Percentiles rank a stretch among this genome's conserved stretches.
phyloP scores from a whole-genome alignment of 2,113 vertebrate genomes.

The Dicerorhinus sumatrensis region DNA sequence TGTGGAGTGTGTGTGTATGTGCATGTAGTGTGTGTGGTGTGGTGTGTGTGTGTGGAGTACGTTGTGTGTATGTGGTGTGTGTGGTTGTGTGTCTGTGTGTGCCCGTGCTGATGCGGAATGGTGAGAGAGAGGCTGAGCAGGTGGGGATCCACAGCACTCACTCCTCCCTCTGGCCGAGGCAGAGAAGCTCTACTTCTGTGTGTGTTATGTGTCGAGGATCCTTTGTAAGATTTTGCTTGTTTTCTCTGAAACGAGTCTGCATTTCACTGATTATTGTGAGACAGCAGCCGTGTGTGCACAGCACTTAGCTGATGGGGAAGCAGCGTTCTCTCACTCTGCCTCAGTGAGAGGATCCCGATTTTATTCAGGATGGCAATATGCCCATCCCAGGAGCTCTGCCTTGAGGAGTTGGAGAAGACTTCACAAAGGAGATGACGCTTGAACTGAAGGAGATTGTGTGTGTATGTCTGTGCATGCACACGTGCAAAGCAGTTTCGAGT shows the following conservation, averaged over 20 bases:
- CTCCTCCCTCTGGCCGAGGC: neutral
- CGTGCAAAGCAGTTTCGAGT: neutral
- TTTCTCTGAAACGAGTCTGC: neutral
- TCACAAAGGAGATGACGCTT: neutral
- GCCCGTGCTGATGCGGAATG: neutral
- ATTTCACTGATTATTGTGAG: neutral
- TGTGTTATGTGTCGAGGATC: neutral
- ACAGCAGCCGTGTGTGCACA: neutral
- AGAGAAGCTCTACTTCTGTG: neutral
- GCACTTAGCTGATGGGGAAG: neutral
- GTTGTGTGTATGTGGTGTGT: neutral
- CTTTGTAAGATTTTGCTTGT: neutral
- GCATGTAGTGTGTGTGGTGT: neutral
- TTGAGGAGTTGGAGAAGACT: neutral
- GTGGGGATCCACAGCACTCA: no score
- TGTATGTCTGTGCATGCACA: accelerated
- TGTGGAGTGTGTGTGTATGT: no score
- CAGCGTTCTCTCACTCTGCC: no score
- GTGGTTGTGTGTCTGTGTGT: neutral
- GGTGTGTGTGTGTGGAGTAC: neutral
- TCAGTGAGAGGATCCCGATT: neutral
- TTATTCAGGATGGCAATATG: neutral
- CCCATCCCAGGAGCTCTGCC: neutral
- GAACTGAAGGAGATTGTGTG: neutral
- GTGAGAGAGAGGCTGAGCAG: accelerated